These are phyloP conservation scores for Scaptomyza caliginosa DNA, from an alignment of 2,888 invertebrate genomes.

Conservation along the genomic window DNA sequence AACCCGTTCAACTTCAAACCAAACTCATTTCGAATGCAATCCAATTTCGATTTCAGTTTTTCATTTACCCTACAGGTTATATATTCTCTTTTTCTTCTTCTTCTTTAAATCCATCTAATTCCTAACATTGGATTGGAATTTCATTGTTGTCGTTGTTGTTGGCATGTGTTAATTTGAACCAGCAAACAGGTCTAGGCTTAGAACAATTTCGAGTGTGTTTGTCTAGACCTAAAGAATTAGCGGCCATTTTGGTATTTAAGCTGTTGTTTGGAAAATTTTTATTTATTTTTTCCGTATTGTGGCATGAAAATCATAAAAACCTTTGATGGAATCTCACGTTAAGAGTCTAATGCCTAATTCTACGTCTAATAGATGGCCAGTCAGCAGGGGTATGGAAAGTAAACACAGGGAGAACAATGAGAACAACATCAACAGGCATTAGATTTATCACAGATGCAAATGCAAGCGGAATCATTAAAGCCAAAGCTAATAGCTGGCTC, in stretches of 20 bases:
- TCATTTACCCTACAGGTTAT: slow-evolving; percentile 36
- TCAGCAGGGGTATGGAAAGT: neutral
- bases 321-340: slow-evolving; percentile 32
- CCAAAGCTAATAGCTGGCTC: slow-evolving; percentile 56
- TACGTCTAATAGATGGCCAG: slow-evolving; percentile 38
- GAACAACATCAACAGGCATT: slow-evolving; percentile 10
- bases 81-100: neutral
- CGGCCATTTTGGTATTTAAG: slow-evolving; percentile 57
- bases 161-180: slow-evolving; percentile 51
- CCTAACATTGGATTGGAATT: slow-evolving; percentile 25
- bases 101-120: slow-evolving; percentile 37
- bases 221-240: slow-evolving; percentile 43
- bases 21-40: slow-evolving; percentile 43
- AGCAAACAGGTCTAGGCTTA: slow-evolving; percentile 49
- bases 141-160: slow-evolving; percentile 2
- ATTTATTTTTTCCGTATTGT: slow-evolving; percentile 45
- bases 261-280: slow-evolving; percentile 48
- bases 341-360: slow-evolving; percentile 3
- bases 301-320: slow-evolving; percentile 17
- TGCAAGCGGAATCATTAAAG: slow-evolving; percentile 59
- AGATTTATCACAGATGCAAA: slow-evolving; percentile 39
- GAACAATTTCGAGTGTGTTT: slow-evolving; percentile 45
- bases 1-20: slow-evolving; percentile 42
- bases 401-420: slow-evolving; percentile 23
- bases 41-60: slow-evolving; percentile 54